Evolutionary conservation across 1,140 invertebrate species (phyloP), one percentile per base, ranked within the genome.

Genomic region (Drosophila tsacasi): DNA sequence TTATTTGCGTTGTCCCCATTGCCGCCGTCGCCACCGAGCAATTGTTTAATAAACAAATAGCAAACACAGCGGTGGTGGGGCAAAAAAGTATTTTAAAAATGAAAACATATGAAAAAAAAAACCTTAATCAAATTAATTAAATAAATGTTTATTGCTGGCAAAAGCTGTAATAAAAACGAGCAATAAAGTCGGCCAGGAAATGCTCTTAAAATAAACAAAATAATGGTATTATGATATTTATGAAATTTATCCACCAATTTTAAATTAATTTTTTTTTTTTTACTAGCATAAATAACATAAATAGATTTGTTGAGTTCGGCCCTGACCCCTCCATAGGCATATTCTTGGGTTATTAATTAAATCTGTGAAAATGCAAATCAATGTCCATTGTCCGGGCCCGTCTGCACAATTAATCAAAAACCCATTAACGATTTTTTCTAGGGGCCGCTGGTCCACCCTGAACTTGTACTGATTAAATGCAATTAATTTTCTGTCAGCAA

Each of bases 401-500:
- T 73, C 57, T 50, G 68, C 57, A 60, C 68, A 59, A 80, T 80
- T 80, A 80, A 79, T 80, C 76, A 80, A 80, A 80, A 80, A 66
- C 77, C 58, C 76, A 80, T 80, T 80, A 80, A 80, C 57, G 76
- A 80, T 61, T 73, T 73, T 73, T 73, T 74, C 55, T 23, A 66
- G 27, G 25, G 21, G 35, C 44, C 19, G 5, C 27, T 54, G 52
- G 61, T 23, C 52, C 61, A 55, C 72, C 71, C 62, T 49, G 72
- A 76, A 44, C 54, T 57, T 68, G 67, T 66, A 66, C 78, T 77
- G 80, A 82, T 82, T 82, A 82, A 82, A 81, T 82, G 80, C 80
- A 82, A 82, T 82, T 82, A 82, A 82, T 82, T 82, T 81, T 77
- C 63, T 82, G 80, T 82, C 80, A 82, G 78, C 78, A 82, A 74